These are phyloP conservation scores for Pituophis catenifer DNA, from an alignment of 2,113 vertebrate species.

Conservation along the genomic window DNA sequence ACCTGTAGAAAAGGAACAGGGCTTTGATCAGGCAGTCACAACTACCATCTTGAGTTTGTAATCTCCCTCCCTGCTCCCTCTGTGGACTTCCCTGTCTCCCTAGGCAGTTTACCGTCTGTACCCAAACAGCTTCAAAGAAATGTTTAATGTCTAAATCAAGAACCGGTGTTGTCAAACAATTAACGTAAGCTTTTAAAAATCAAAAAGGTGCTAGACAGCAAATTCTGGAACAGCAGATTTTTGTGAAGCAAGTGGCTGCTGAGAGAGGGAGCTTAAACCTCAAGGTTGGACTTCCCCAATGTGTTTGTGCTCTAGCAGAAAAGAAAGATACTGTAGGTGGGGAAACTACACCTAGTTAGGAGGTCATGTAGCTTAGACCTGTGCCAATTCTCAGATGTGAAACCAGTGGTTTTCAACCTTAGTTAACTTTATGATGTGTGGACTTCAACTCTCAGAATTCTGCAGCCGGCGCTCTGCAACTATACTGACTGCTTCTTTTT, in stretches of 20 bases:
- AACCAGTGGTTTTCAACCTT: background rate
- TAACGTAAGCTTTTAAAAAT: background rate
- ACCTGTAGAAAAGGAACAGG: background rate
- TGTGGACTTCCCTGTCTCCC: background rate
- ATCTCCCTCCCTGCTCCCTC: background rate
- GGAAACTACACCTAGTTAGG: background rate
- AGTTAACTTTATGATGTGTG: background rate
- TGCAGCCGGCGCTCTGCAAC: background rate
- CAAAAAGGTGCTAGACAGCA: background rate
- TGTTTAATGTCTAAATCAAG: background rate
- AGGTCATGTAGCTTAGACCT: background rate
- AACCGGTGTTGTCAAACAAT: background rate
- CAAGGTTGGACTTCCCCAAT: background rate
- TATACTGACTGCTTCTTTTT: background rate
- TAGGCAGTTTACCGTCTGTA: background rate
- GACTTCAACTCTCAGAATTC: background rate
- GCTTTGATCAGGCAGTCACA: background rate
- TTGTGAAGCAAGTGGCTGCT: background rate
- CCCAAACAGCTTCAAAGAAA: background rate
- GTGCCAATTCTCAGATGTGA: background rate
- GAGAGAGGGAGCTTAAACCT: background rate
- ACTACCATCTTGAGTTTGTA: background rate
- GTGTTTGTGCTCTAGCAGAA: background rate
- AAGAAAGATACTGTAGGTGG: background rate
- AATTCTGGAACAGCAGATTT: background rate